Evolutionary conservation across 2,113 vertebrate genomes (phyloP), one percentile per base, ranked within the genome.

Genomic region (Clupea harengus): DNA sequence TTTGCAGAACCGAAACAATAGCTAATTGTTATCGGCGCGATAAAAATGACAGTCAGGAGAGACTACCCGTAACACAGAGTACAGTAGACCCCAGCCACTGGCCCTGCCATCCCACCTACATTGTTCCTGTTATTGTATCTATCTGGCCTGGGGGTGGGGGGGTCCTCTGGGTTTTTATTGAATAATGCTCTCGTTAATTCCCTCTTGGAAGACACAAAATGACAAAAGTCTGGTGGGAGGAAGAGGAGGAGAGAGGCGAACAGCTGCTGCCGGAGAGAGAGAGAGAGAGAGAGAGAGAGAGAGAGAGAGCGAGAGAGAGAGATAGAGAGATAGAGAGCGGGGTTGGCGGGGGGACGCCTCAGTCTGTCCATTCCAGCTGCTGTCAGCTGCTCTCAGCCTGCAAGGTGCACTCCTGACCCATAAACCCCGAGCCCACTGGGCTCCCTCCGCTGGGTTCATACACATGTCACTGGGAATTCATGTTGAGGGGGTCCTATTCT

Each of bases 111-210:
- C 72, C 72, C 72, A 78, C 72, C 72, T 39, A 39, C 72, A 78
- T 78, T 78, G 72, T 78, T 78, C 72, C 72, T 78, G 72, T 78
- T 78, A 78, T 78, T 78, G 72, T 78, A 78, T 78, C 32, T 78
- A 28, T 78, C 72, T 78, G 72, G 25, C 4, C 9, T 13, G 82
- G 22, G 50, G 39, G 20, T 39, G 2, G 20, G 82, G 32, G 28
- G 52, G 52, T 20, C 25, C 72, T 39, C 72, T 5, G 72, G 72
- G 25, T 17, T 44, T 39, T 39, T 39, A 78, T 78, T 78, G 72
- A 78, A 78, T 78, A 78, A 78, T 78, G 72, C 28, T 15, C 72
- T 78, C 28, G 5, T 78, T 78, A 44, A 78, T 78, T 78, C 72
- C 72, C 72, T 78, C 72, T 44, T 78, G 82, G 57, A 45, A 45